Evolutionary conservation across 2,888 invertebrate species (phyloP), one percentile per base, ranked within the genome.

Genomic region (Tiliacea citrago): DNA sequence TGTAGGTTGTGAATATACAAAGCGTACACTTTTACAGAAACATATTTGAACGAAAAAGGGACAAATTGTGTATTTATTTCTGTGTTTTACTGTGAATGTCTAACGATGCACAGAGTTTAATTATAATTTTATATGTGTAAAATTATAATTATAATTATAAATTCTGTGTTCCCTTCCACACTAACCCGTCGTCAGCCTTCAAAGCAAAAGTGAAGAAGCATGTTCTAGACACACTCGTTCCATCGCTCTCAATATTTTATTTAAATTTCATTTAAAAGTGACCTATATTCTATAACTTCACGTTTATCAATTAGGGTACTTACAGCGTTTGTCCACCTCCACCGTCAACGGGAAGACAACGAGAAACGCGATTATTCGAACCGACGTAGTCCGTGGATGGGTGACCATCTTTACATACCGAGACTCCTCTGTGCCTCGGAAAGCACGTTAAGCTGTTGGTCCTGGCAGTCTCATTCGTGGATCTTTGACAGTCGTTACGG

Each of bases 1-100:
- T 53, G 62, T 65, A 47, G n/a, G n/a, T 55, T 65, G 49, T 63
- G 47, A 65, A 79, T 60, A 73, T 55, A 71, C 45, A 67, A 72
- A 58, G 42, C 35, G 35, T 39, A 10, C 53, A 47, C n/a, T 82
- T 66, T 24, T 47, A 55, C 29, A 47, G 39, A 35, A 53, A 55
- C 53, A 21, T 35, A 51, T 6, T 65, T 51, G 21, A 51, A 51
- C 21, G 42, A n/a, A 55, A 35, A 45, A 47, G 53, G 53, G 47
- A 61, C 42, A 65, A 39, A 63, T 35, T 63, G 55, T 80, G 9
- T 16, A 21, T 57, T 49, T 24, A 57, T 73, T 51, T 57, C 35
- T 53, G 6, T 49, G 7, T 49, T 61, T 42, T 13, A 29, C 35
- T 66, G 39, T 57, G 18, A 53, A 57, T 77, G 2, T 24, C 10